These are phyloP conservation scores for Eueremaeus valkanovi DNA, from an alignment of 2,888 invertebrate genomes.

Conservation along the genomic window DNA sequence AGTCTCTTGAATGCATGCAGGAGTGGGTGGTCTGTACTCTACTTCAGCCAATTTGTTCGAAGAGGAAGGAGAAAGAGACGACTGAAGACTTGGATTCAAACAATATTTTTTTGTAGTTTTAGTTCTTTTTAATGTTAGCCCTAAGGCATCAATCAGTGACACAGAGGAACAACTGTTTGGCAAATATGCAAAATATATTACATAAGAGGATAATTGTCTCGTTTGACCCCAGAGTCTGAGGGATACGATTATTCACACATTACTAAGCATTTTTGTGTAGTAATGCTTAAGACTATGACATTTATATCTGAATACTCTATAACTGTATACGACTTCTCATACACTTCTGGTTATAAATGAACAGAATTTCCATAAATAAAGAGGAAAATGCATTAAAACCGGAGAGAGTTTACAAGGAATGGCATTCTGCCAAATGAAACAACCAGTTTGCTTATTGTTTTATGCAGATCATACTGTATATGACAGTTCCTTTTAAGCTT, in stretches of 20 bases:
- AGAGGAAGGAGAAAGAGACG: neutral
- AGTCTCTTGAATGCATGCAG: neutral
- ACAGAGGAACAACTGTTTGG: neutral
- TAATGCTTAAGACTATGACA: no score
- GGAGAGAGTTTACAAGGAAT: neutral
- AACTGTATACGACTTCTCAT: no score
- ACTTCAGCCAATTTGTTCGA: neutral
- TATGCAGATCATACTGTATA: neutral
- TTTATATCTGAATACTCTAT: no score
- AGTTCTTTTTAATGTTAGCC: neutral
- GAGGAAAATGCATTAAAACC: neutral
- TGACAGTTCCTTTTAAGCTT: neutral
- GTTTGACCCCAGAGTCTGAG: no score
- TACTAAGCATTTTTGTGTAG: no score
- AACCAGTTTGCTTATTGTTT: conserved; percentile 12
- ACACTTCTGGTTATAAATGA: no score
- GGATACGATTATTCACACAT: no score
- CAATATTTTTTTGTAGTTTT: neutral
- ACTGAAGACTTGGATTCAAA: no score
- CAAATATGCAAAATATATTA: neutral
- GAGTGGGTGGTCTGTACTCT: conserved; percentile 12
- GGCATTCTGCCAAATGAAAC: conserved; percentile 26
- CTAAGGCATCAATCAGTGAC: neutral
- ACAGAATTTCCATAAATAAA: neutral
- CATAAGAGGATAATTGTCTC: no score